Percentiles rank a stretch among this genome's conserved stretches.
Evolutionary conservation across 1,140 invertebrate genomes (phyloP).

Genomic region (Rhizoglyphus robini): DNA sequence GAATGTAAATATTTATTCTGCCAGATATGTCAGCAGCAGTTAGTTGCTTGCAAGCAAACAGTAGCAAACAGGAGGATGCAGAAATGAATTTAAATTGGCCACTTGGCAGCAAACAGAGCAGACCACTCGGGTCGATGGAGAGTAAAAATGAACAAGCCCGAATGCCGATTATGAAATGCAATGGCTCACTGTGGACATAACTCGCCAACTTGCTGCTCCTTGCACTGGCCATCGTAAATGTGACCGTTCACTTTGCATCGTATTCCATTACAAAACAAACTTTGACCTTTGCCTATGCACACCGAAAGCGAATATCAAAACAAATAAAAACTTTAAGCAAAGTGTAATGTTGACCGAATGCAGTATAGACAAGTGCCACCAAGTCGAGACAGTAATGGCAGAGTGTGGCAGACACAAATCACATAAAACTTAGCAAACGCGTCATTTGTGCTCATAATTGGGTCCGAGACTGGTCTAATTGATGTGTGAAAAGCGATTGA

Average conservation of each 20-base stretch:
- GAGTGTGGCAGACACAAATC: background rate
- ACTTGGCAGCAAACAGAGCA: background rate
- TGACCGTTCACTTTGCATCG: background rate
- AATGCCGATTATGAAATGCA: background rate
- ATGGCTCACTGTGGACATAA: background rate
- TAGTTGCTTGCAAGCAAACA: background rate
- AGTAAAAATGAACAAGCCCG: background rate
- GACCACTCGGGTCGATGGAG: too few species aligned
- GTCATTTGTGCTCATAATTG: too few species aligned
- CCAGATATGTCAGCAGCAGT: background rate
- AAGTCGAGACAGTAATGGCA: background rate
- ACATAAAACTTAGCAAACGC: background rate
- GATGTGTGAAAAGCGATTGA: too few species aligned
- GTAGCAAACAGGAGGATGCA: background rate
- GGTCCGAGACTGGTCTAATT: background rate
- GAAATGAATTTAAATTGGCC: background rate
- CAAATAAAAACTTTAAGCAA: background rate
- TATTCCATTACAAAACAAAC: background rate
- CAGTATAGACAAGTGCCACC: background rate
- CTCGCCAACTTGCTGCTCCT: background rate
- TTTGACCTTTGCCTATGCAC: background rate
- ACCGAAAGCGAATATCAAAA: background rate
- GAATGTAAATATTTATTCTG: conserved; percentile 15
- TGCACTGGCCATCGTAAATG: background rate
- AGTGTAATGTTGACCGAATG: background rate